Base-by-base conservation (phyloP, 2,797 vertebrate genomes). In the Lophotriccus pileatus region DNA sequence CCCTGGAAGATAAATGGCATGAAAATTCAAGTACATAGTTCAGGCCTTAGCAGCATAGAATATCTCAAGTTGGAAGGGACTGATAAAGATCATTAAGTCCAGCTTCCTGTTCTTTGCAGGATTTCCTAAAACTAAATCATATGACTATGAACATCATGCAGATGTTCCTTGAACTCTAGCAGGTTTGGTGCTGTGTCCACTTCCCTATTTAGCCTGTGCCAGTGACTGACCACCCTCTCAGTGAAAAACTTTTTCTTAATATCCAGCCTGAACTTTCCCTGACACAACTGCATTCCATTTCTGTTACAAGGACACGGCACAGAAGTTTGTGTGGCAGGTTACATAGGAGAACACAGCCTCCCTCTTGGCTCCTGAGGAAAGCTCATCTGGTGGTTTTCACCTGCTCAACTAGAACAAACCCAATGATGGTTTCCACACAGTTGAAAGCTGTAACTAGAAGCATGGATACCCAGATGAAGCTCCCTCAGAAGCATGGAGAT, bases 141-240 rank as follows among this genome's bases (percentile, higher is more conserved):
- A 19, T 19, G 14, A 41, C 28, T 60, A 30, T 32, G 28, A 39
- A 5, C 5, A 5, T 49, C 11, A 25, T 7, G 23, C 34, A 52
- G 55, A 14, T 4, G 2, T 6, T 43, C 13, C 25, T 56, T 41
- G 52, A 55, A 18, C 53, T 19, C 62, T 25, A 6, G 14, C 36
- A 70, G 5, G 22, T 12, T 55, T 55, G 24, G 20, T 60, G 32
- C 23, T 41, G 9, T 34, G 41, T 23, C 2, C 8, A 44, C 12
- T 25, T 79, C 28, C 34, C n/a, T 55, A 36, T 28, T 8, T 11
- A 43, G 5, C 24, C 39, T n/a, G 10, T 46, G 14, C 16, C 47
- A 22, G 34, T 14, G 55, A 30, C 14, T 0, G 0, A 20, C 14
- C 25, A 41, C 2, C 7, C 17, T 77, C 37, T 12, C 53, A 58